Conservation (phyloP, 2,113 vertebrate species). For the Pelecanus crispus region DNA sequence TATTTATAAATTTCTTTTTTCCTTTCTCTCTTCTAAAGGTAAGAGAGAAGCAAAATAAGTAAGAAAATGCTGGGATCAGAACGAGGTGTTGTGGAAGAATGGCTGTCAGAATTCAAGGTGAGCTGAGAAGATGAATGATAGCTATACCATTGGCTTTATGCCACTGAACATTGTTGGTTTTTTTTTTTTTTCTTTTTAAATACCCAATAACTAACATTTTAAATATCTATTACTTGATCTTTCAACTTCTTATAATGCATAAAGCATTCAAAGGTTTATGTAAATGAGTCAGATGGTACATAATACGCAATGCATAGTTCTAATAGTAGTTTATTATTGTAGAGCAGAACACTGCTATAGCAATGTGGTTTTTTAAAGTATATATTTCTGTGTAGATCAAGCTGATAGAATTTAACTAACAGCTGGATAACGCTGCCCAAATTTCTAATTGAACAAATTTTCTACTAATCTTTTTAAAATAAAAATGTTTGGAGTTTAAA, state of each 20-base stretch:
- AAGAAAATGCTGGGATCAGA: conserved; percentile 93
- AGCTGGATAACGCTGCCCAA: background rate
- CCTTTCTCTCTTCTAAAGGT: conserved; percentile 37
- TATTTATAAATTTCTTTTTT: background rate
- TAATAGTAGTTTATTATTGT: background rate
- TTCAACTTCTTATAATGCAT: background rate
- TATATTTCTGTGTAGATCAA: background rate
- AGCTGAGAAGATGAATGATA: conserved; percentile 1
- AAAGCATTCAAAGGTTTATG: background rate
- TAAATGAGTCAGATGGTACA: background rate
- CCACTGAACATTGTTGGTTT: background rate
- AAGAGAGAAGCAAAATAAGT: conserved; percentile 66
- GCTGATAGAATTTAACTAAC: background rate
- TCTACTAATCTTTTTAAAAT: background rate
- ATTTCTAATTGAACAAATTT: background rate
- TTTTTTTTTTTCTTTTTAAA: background rate
- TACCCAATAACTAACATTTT: background rate
- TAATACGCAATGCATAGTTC: background rate
- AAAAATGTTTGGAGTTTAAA: background rate
- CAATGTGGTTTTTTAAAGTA: background rate
- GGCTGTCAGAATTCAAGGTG: conserved; percentile 99
- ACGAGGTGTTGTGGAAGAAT: conserved; percentile 93
- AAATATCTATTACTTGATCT: background rate
- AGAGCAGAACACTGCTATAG: background rate
- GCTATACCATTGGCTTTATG: background rate